A percentile compares a stretch with the other conserved stretches of the same genome.
These are phyloP conservation scores for Pimpla rufipes DNA, from an alignment of 2,888 invertebrate species.

Conservation along the genomic window DNA sequence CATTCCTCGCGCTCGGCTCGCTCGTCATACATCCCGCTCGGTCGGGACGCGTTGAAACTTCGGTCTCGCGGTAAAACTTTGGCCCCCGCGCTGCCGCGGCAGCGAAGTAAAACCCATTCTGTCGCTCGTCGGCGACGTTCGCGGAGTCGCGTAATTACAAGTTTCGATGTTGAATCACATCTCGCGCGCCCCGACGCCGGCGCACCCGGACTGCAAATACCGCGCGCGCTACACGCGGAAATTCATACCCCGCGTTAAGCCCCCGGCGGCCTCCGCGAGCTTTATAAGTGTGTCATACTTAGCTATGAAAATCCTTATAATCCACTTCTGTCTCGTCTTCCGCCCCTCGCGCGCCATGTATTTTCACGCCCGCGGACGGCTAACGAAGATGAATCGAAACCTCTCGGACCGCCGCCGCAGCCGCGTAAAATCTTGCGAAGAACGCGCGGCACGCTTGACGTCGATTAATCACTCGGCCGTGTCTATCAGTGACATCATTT, in stretches of 20 bases:
- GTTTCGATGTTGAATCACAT: slow-evolving; percentile 56
- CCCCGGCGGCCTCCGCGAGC: slow-evolving; percentile 19
- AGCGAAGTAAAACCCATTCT: slow-evolving; percentile 64
- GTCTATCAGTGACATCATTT: neutral
- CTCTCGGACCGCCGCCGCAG: slow-evolving; percentile 18
- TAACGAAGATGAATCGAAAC: slow-evolving; percentile 66
- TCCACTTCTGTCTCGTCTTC: slow-evolving; percentile 46
- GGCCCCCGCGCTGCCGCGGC: too few relatives aligned
- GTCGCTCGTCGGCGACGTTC: neutral
- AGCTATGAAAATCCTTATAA: slow-evolving; percentile 38
- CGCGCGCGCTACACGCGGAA: neutral
- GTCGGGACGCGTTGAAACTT: slow-evolving; percentile 43
- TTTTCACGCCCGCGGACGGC: slow-evolving; percentile 33
- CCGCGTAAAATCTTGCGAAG: neutral
- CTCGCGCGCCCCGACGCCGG: neutral
- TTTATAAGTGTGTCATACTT: slow-evolving; percentile 49
- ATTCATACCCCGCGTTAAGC: slow-evolving; percentile 7
- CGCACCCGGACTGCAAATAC: slow-evolving; percentile 24
- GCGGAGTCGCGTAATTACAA: slow-evolving; percentile 52
- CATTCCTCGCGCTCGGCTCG: neutral
- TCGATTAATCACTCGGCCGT: slow-evolving; percentile 40
- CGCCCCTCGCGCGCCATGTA: slow-evolving; percentile 23
- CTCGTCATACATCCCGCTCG: slow-evolving; percentile 37
- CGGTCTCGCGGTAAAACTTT: slow-evolving; percentile 64
- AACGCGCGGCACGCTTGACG: neutral